Percentiles rank a stretch among this genome's conserved stretches.
Conservation (phyloP, 2,888 invertebrate genomes). For the Temnothorax ravouxi region DNA sequence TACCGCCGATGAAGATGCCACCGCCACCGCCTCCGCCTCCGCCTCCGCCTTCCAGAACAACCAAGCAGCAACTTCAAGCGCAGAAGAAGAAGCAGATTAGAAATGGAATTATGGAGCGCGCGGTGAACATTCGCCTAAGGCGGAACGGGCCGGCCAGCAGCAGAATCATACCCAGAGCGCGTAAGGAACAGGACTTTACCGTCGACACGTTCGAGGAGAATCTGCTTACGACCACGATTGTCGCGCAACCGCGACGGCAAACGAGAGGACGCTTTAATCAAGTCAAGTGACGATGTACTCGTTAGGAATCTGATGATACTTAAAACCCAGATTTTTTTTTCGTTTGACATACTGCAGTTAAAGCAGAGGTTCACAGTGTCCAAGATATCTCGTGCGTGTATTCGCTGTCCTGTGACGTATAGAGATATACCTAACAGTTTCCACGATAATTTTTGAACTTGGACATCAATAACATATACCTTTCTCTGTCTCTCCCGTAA, state of each 20-base stretch:
- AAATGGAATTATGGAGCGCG: slow-evolving; percentile 40
- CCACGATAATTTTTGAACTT: slow-evolving; percentile 3
- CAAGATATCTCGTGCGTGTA: neutral
- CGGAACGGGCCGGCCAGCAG: slow-evolving; percentile 20
- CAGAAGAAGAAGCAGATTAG: slow-evolving; percentile 57
- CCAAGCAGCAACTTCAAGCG: slow-evolving; percentile 22
- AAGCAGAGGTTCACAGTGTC: neutral
- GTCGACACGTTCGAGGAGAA: slow-evolving; percentile 82
- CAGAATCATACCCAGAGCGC: slow-evolving; percentile 26
- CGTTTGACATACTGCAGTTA: slow-evolving; percentile 19
- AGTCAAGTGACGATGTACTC: slow-evolving; percentile 63
- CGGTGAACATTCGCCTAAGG: neutral
- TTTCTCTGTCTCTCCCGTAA: neutral
- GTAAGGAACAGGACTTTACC: slow-evolving; percentile 81
- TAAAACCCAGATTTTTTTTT: slow-evolving; percentile 47
- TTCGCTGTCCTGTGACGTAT: neutral
- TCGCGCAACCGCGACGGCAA: slow-evolving; percentile 29
- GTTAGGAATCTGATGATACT: slow-evolving; percentile 49
- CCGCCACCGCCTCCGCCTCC: slow-evolving; percentile 53
- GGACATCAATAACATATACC: neutral
- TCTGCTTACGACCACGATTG: slow-evolving; percentile 67
- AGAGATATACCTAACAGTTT: slow-evolving; percentile 6
- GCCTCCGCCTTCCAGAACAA: neutral
- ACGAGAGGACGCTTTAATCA: slow-evolving; percentile 48
- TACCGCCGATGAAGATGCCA: slow-evolving; percentile 72